phyloP scores from a whole-genome alignment of 1,140 invertebrate species.

The Sitophilus oryzae region DNA sequence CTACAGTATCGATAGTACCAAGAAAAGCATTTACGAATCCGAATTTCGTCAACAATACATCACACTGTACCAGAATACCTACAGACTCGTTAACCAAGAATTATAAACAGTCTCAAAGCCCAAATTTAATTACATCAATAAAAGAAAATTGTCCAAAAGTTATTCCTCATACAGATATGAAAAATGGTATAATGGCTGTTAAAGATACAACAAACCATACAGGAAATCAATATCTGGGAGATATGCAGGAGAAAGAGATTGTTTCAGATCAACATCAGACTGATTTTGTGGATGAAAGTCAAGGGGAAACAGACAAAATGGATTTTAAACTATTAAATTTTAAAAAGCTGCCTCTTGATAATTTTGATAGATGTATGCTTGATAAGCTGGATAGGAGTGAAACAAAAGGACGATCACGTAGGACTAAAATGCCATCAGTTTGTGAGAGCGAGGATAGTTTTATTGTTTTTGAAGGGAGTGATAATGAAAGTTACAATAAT shows the following conservation, averaged over 20 bases:
- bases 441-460: conserved; percentile 36
- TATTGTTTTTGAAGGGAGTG: conserved; percentile 29
- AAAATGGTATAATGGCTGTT: neutral
- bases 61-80: too few relatives aligned
- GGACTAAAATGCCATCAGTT: conserved; percentile 23
- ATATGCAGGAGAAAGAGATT: too few relatives aligned
- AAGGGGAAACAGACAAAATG: too few relatives aligned
- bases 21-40: conserved; percentile 22
- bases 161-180: neutral
- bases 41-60: conserved; percentile 30
- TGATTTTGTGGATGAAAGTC: too few relatives aligned
- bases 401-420: too few relatives aligned
- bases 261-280: too few relatives aligned
- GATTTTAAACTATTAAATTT: too few relatives aligned
- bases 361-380: too few relatives aligned
- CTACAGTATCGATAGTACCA: conserved; percentile 4
- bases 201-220: neutral
- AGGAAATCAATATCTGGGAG: neutral
- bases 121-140: conserved; percentile 11
- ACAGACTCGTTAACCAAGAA: too few relatives aligned
- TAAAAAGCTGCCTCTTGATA: too few relatives aligned
- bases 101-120: too few relatives aligned
- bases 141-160: conserved; percentile 19
- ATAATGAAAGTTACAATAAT: conserved; percentile 9
- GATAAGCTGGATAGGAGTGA: too few relatives aligned